Evolutionary conservation across 1,140 invertebrate species (phyloP).

Genomic region (Akabosia matsudoensis): DNA sequence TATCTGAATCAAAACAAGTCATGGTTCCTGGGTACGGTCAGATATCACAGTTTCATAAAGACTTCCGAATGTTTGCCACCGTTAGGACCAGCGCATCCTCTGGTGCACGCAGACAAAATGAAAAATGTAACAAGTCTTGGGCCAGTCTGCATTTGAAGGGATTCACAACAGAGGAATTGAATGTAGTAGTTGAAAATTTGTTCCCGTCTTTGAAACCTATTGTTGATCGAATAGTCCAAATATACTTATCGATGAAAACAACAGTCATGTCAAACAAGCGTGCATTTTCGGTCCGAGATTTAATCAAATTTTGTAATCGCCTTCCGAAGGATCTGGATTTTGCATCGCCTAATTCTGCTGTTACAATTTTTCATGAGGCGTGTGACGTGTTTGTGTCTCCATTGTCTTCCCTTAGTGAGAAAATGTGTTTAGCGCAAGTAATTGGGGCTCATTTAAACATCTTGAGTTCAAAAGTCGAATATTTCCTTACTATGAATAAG

Average conservation of each 20-base stretch:
- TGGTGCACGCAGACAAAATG: not conserved
- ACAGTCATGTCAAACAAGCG: not conserved
- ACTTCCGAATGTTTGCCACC: conserved; percentile 89
- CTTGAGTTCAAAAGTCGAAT: conserved; percentile 75
- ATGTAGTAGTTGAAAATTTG: conserved; percentile 59
- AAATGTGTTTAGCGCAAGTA: conserved; percentile 65
- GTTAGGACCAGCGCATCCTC: not conserved
- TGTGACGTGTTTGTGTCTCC: conserved; percentile 85
- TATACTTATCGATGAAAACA: conserved; percentile 71
- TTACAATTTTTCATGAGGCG: conserved; percentile 82
- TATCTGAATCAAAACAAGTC: conserved; percentile 79
- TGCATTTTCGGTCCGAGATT: conserved; percentile 68
- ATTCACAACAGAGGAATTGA: conserved; percentile 67
- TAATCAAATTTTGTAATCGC: conserved; percentile 87
- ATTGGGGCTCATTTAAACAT: conserved; percentile 80
- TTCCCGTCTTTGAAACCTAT: conserved; percentile 74
- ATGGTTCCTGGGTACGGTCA: conserved; percentile 83
- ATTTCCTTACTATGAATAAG: conserved; percentile 73
- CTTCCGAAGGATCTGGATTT: conserved; percentile 71
- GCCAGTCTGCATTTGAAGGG: conserved; percentile 76
- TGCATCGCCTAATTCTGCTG: conserved; percentile 66
- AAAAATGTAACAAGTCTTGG: conserved; percentile 64
- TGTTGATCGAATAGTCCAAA: conserved; percentile 72
- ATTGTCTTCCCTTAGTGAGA: conserved; percentile 34
- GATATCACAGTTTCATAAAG: conserved; percentile 69